Conservation (phyloP, 2,797 vertebrate genomes). For the Salmo trutta region DNA sequence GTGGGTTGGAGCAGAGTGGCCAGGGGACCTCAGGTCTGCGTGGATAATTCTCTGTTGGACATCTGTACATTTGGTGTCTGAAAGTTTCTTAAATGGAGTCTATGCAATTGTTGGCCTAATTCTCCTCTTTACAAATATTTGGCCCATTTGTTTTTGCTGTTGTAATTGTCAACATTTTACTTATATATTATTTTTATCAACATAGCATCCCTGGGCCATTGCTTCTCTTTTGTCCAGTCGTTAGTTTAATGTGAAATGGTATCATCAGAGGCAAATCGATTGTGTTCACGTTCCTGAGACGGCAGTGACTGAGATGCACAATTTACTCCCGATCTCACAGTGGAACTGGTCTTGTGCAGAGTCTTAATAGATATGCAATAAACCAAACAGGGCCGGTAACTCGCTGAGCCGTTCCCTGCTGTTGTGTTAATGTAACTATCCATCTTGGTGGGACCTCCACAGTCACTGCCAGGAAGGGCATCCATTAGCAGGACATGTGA, state of each 20-base stretch:
- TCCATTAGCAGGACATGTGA: conserved; percentile 47
- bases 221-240: not conserved
- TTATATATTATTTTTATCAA: not conserved
- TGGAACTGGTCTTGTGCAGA: not conserved
- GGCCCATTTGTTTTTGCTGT: not conserved
- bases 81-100: not conserved
- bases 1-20: not conserved
- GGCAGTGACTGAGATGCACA: not conserved
- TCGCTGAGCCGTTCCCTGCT: conserved; percentile 25
- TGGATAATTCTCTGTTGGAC: not conserved
- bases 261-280: not conserved
- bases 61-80: not conserved
- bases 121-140: not conserved
- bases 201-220: not conserved
- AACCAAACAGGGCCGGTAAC: not conserved
- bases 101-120: not conserved
- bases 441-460: conserved; percentile 37
- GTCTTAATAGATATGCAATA: not conserved
- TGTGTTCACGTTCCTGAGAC: not conserved
- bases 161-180: not conserved
- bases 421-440: conserved; percentile 54
- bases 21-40: not conserved
- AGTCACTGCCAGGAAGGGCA: conserved; percentile 39
- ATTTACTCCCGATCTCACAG: not conserved
- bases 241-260: not conserved